A percentile compares a stretch with the other conserved stretches of the same genome.
These are phyloP conservation scores for Ormyrus labotus DNA, from an alignment of 2,888 invertebrate genomes.

Conservation along the genomic window DNA sequence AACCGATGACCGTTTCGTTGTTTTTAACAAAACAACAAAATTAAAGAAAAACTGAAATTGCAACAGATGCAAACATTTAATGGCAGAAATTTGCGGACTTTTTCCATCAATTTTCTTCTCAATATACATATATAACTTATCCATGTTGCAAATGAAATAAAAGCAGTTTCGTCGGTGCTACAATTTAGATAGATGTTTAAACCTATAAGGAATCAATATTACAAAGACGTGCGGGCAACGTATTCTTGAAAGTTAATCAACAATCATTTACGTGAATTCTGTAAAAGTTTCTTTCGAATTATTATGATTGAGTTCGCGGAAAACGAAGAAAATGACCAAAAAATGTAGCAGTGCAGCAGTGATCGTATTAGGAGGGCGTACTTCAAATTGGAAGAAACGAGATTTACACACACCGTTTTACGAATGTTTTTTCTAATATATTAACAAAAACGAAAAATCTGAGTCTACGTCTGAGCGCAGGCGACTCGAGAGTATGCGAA, in stretches of 20 bases:
- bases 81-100: not conserved
- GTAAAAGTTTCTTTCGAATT: not conserved
- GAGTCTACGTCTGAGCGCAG: constrained; percentile 16
- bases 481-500: constrained; percentile 39
- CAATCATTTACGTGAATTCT: too few species aligned
- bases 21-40: too few species aligned
- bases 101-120: not conserved
- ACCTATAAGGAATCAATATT: not conserved
- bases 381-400: constrained; percentile 13
- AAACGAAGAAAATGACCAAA: not conserved
- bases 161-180: too few species aligned
- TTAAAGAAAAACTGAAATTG: too few species aligned
- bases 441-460: constrained; percentile 10
- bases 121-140: too few species aligned
- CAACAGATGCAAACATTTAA: not conserved
- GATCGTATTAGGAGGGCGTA: not conserved
- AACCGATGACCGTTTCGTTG: too few species aligned
- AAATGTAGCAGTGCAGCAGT: not conserved
- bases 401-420: constrained; percentile 12
- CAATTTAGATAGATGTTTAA: not conserved
- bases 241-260: not conserved
- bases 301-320: not conserved
- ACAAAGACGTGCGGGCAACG: not conserved
- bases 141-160: too few species aligned
- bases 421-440: constrained; percentile 39